These are phyloP conservation scores for Nyleta sp. DNA, from an alignment of 2,888 invertebrate species.

Conservation along the genomic window DNA sequence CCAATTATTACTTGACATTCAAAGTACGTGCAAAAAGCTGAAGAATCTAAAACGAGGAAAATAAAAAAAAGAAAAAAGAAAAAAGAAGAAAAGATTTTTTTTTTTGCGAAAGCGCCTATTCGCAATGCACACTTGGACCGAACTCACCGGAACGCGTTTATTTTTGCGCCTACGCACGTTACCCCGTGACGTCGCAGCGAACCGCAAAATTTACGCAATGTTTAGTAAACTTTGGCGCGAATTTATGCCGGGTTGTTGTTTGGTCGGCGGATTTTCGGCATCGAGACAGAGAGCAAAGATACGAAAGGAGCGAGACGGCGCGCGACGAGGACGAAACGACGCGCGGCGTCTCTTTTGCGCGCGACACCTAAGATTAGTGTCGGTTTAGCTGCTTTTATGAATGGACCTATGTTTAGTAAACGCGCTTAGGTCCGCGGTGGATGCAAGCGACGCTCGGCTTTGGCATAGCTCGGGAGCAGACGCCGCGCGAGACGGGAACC, in stretches of 20 bases:
- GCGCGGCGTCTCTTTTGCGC: background rate
- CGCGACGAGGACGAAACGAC: background rate
- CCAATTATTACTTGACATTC: no score
- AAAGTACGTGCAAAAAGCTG: no score
- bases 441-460: conserved; percentile 66
- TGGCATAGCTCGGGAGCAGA: conserved; percentile 79
- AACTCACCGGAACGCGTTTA: conserved; percentile 2
- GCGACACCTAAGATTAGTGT: conserved; percentile 68
- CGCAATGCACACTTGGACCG: no score
- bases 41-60: no score
- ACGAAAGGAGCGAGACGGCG: background rate
- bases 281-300: background rate
- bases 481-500: conserved; percentile 81
- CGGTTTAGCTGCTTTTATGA: conserved; percentile 70
- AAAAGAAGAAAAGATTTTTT: no score
- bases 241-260: conserved; percentile 6
- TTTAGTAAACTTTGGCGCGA: conserved; percentile 17
- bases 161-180: background rate
- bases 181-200: background rate
- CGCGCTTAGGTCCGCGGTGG: conserved; percentile 64
- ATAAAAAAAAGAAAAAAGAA: no score
- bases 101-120: no score
- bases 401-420: conserved; percentile 76
- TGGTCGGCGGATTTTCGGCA: background rate
- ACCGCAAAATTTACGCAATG: conserved; percentile 24